Evolutionary conservation across 1,140 invertebrate species (phyloP).

Genomic region (Drosophila parabipectinata): DNA sequence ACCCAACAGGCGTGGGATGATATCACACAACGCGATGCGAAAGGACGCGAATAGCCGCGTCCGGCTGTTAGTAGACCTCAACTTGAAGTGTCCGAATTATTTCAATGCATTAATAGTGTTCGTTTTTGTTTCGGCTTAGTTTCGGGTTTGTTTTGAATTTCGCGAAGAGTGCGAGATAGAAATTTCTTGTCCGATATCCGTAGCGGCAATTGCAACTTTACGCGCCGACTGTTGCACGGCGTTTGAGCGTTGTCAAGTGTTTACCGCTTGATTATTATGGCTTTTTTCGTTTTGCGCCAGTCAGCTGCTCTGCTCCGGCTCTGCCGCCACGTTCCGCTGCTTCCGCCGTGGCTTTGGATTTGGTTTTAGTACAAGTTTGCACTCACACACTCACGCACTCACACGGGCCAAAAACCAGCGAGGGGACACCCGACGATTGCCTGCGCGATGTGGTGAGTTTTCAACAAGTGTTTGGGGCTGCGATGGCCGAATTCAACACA

Average conservation of each 20-base stretch:
- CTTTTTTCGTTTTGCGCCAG: conserved; percentile 50
- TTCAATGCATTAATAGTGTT: conserved; percentile 12
- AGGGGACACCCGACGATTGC: conserved; percentile 12
- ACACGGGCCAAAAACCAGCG: not conserved
- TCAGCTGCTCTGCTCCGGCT: conserved; percentile 48
- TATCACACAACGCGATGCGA: conserved; percentile 30
- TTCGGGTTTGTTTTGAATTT: conserved; percentile 5
- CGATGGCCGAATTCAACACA: conserved; percentile 38
- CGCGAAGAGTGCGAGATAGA: conserved; percentile 19
- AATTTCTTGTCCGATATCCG: conserved; percentile 16
- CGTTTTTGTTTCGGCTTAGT: conserved; percentile 9
- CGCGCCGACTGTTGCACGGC: conserved; percentile 67
- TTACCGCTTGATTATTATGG: conserved; percentile 71
- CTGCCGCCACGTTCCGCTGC: conserved; percentile 29
- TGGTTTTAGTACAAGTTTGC: conserved; percentile 56
- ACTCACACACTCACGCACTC: conserved; percentile 14
- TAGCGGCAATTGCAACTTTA: conserved; percentile 62
- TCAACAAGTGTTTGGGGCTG: conserved; percentile 67
- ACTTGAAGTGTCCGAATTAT: conserved; percentile 24
- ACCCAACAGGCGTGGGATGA: conserved; percentile 27
- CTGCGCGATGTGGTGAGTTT: conserved; percentile 68
- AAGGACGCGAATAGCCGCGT: conserved; percentile 15
- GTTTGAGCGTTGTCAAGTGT: conserved; percentile 68
- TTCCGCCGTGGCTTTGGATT: conserved; percentile 28
- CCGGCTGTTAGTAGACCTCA: conserved; percentile 13